These are phyloP conservation scores for Auanema sp. DNA, from an alignment of 2,888 invertebrate species.

Conservation along the genomic window DNA sequence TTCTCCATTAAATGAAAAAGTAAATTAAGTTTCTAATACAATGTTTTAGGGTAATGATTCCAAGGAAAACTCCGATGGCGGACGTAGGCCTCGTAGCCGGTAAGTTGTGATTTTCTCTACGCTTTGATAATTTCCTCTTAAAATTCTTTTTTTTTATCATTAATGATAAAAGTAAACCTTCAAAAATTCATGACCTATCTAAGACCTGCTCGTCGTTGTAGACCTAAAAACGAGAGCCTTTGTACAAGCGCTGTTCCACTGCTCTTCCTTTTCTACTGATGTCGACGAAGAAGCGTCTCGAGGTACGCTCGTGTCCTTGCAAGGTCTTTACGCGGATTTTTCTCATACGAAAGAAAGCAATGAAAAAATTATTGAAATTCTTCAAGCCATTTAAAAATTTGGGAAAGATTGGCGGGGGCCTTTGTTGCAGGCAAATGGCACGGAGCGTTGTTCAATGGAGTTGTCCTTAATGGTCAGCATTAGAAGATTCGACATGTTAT, in stretches of 20 bases:
- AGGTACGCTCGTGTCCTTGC: slow-evolving; percentile 23
- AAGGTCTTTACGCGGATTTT: slow-evolving; percentile 7
- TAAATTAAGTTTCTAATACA: background rate
- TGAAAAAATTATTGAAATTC: background rate
- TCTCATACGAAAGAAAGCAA: background rate
- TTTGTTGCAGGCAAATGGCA: slow-evolving; percentile 19
- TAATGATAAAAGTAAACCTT: background rate
- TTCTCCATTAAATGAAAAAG: background rate
- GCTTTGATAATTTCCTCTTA: background rate
- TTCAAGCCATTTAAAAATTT: too few relatives aligned
- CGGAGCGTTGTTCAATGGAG: slow-evolving; percentile 11
- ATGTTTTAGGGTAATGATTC: slow-evolving; percentile 10
- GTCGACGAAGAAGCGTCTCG: background rate
- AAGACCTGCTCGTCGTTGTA: slow-evolving; percentile 21
- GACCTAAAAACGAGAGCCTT: slow-evolving; percentile 15
- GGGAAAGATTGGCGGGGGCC: slow-evolving; percentile 7
- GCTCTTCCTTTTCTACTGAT: slow-evolving; percentile 3
- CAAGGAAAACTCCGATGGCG: slow-evolving; percentile 9
- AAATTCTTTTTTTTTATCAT: background rate
- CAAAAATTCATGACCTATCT: background rate
- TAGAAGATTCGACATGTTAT: too few relatives aligned
- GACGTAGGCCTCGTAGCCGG: slow-evolving; percentile 11
- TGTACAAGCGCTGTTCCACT: slow-evolving; percentile 6
- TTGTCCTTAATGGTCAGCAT: too few relatives aligned
- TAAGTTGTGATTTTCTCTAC: background rate